Base-by-base conservation (phyloP, 2,888 invertebrate species). In the Noctua janthina region DNA sequence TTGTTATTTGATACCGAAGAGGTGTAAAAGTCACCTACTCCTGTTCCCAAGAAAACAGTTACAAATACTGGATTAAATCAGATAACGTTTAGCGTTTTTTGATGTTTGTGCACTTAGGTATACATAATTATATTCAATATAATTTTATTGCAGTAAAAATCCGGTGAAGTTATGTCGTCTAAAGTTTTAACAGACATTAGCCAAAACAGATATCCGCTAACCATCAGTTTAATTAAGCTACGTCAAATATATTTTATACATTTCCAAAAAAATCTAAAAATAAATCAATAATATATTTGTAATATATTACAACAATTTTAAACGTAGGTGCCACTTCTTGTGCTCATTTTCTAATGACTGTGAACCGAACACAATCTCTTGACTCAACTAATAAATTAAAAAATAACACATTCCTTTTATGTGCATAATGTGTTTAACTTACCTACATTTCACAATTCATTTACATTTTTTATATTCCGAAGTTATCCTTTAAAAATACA, bases 361-460 rank as follows among this genome's bases (percentile, higher is more conserved):
- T 81, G 85, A 89, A 88, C 83, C 80, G 79, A 81, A 88, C 81
- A 87, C 85, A 87, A 91, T 83, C 87, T 91, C 84, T 87, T 85
- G 85, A 84, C 86, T 88, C 82, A 80, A 89, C 79, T 84, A 84
- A 89, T 89, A 86, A 84, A 89, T 85, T 89, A 86, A 88, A 82
- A 35, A 81, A 84, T 88, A 87, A 87, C 85, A 88, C 73, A 91
- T 85, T 84, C 87, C 80, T 89, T 89, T 89, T 85, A 87, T 84
- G 82, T 84, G 86, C 84, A 86, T 88, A 85, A 89, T 86, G 83
- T 89, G 86, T 89, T 88, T 83, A 79, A 88, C 83, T 87, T 82
- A 89, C 87, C 90, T 89, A 89, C 82, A 89, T 91, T 87, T 86
- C 88, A 91, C 84, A 87, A 90, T 89, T 90, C 81, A 91, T 93